phyloP scores from a whole-genome alignment of 2,113 vertebrate genomes.

The Colossoma macropomum region DNA sequence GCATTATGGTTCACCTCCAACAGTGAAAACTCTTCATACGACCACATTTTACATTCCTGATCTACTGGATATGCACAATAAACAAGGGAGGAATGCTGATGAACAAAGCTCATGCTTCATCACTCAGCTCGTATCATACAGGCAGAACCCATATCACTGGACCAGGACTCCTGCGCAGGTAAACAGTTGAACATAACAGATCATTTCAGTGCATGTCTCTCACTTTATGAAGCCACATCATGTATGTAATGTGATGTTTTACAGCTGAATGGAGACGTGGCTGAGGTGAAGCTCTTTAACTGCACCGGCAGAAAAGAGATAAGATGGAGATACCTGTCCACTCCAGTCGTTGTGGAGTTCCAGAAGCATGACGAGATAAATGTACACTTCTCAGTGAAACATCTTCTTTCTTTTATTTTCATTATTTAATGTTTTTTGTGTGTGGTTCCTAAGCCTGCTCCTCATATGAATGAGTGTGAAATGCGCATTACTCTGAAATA shows the following conservation, averaged over 20 bases:
- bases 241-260: conserved; percentile 29
- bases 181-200: conserved; percentile 25
- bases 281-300: conserved; percentile 73
- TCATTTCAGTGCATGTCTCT: neutral
- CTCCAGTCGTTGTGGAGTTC: conserved; percentile 73
- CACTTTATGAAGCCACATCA: neutral
- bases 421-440: neutral
- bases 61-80: conserved; percentile 48
- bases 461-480: neutral
- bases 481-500: neutral
- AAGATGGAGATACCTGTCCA: conserved; percentile 59
- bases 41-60: conserved; percentile 71
- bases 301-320: conserved; percentile 76
- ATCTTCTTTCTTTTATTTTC: neutral
- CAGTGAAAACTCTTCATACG: conserved; percentile 44
- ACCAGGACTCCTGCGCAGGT: conserved; percentile 65
- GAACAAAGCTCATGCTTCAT: conserved; percentile 64
- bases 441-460: too few species aligned
- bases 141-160: conserved; percentile 64
- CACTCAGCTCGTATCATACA: conserved; percentile 69
- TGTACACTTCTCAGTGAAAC: conserved; percentile 61
- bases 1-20: conserved; percentile 21
- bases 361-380: conserved; percentile 50
- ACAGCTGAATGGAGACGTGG: conserved; percentile 70
- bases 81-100: conserved; percentile 3